These are phyloP conservation scores for Balaeniceps rex DNA, from an alignment of 2,113 vertebrate genomes.

Conservation along the genomic window DNA sequence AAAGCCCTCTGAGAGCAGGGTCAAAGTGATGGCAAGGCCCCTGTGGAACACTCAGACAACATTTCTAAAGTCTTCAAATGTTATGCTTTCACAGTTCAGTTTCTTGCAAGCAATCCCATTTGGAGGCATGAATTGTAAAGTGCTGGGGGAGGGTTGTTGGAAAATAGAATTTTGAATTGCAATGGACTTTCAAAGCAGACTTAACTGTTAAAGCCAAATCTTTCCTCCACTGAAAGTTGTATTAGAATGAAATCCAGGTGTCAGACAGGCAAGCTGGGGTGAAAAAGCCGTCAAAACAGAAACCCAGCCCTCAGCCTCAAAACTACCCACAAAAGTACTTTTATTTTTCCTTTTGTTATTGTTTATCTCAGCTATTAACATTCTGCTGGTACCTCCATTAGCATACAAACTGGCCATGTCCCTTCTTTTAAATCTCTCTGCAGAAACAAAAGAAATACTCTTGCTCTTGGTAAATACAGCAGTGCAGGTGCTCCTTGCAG, in stretches of 20 bases:
- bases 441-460: conserved; percentile 27
- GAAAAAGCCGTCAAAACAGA: not conserved
- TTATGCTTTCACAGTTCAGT: not conserved
- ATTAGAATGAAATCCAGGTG: not conserved
- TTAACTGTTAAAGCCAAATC: not conserved
- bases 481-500: conserved; percentile 28
- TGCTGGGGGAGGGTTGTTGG: not conserved
- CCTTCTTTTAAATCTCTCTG: not conserved
- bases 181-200: not conserved
- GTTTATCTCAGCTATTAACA: not conserved
- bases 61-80: not conserved
- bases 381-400: conserved; percentile 15
- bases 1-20: not conserved
- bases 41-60: not conserved
- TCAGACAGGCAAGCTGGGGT: not conserved
- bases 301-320: not conserved
- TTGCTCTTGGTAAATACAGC: not conserved
- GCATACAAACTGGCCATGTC: not conserved
- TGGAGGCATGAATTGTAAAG: not conserved
- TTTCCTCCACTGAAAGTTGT: not conserved
- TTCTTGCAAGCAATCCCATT: not conserved
- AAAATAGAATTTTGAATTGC: conserved; percentile 8
- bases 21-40: not conserved
- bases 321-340: not conserved
- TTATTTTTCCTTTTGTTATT: not conserved